A percentile compares a stretch with the other conserved stretches of the same genome.
Evolutionary conservation across 2,888 invertebrate genomes (phyloP).

Genomic region (Thelaira solivaga): DNA sequence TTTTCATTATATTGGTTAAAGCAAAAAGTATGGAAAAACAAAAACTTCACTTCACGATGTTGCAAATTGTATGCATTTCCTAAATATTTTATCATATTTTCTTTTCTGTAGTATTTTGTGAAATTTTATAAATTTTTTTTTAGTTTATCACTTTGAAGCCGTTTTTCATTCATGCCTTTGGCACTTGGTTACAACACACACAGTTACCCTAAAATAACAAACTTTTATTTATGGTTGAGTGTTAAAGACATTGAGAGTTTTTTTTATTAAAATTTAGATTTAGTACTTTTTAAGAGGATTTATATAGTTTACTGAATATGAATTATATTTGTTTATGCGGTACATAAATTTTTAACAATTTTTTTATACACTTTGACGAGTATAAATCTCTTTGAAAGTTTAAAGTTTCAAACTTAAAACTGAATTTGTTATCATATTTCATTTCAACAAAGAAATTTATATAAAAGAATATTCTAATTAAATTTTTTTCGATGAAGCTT

Average conservation of each 20-base stretch:
- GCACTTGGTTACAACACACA: slow-evolving; percentile 11
- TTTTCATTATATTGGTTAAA: neutral
- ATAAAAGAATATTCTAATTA: too few relatives aligned
- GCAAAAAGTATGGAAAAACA: neutral
- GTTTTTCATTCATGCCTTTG: slow-evolving; percentile 14
- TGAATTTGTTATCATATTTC: too few relatives aligned
- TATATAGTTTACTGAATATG: neutral
- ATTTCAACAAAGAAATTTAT: too few relatives aligned
- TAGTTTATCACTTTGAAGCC: neutral
- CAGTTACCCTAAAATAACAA: neutral
- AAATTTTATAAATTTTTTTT: slow-evolving; percentile 23
- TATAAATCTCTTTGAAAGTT: too few relatives aligned
- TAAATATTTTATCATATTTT: slow-evolving; percentile 35
- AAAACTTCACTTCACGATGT: slow-evolving; percentile 7
- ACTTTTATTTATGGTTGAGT: neutral
- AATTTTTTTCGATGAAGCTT: too few relatives aligned
- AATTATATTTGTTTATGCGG: too few relatives aligned
- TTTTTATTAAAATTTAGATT: neutral
- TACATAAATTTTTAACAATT: too few relatives aligned
- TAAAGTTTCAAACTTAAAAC: too few relatives aligned
- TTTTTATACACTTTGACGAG: too few relatives aligned
- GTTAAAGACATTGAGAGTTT: neutral
- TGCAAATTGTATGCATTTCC: slow-evolving; percentile 19
- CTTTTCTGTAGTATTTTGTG: slow-evolving; percentile 1
- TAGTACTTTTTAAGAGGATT: slow-evolving; percentile 5